Percentiles rank a stretch among this genome's conserved stretches.
Conservation (phyloP, 2,888 invertebrate species). For the Argyresthia goedartella region DNA sequence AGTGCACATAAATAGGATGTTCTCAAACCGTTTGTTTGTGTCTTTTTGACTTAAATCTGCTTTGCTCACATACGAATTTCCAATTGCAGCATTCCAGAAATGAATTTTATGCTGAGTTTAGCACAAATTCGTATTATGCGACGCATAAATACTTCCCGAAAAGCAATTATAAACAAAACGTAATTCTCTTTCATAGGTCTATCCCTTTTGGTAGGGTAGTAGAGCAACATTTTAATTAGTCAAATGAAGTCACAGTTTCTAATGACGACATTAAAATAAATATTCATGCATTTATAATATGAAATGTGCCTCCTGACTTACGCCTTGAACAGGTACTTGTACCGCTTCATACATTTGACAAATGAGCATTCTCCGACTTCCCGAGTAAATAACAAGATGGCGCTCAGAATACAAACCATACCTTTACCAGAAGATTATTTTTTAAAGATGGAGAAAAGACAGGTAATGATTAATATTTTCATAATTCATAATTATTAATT, state of each 20-base stretch:
- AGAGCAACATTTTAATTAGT: conserved; percentile 3
- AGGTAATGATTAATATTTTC: too few relatives aligned
- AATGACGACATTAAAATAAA: conserved; percentile 4
- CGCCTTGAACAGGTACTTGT: conserved; percentile 18
- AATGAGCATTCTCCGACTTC: conserved; percentile 65
- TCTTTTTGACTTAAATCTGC: too few relatives aligned
- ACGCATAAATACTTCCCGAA: background rate
- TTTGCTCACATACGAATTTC: too few relatives aligned
- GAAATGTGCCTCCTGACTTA: background rate
- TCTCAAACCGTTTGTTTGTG: too few relatives aligned
- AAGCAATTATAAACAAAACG: conserved; percentile 1
- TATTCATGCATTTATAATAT: conserved; percentile 1
- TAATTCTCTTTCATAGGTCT: background rate
- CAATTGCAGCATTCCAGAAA: too few relatives aligned
- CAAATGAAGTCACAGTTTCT: background rate
- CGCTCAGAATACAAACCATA: conserved; percentile 61
- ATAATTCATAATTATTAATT: too few relatives aligned
- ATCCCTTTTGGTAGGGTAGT: background rate
- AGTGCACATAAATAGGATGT: too few relatives aligned
- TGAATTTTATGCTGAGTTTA: too few relatives aligned
- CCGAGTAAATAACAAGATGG: conserved; percentile 60
- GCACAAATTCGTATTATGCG: too few relatives aligned
- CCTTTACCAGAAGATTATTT: too few relatives aligned
- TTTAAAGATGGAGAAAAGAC: too few relatives aligned
- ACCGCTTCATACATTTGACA: conserved; percentile 68